Conservation (phyloP, 2,113 vertebrate genomes). For the Rafetus swinhoei region DNA sequence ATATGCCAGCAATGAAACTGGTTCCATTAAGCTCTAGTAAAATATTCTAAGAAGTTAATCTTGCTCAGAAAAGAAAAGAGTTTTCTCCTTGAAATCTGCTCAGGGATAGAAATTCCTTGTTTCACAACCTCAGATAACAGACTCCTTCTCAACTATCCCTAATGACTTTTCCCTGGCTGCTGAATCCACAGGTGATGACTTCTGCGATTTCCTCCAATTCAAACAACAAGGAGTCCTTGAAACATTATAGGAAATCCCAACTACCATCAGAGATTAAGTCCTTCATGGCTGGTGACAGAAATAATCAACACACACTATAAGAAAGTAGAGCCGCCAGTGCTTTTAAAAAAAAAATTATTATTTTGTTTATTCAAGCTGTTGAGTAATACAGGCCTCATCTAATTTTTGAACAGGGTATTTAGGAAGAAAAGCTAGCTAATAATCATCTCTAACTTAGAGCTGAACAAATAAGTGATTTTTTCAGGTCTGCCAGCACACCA, state of each 20-base stretch:
- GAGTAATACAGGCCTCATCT: neutral
- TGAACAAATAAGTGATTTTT: neutral
- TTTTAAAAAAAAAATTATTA: neutral
- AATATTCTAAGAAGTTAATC: neutral
- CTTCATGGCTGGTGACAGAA: neutral
- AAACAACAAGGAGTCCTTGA: neutral
- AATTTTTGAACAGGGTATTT: neutral
- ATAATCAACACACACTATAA: neutral
- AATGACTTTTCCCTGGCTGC: neutral
- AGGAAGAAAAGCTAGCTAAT: neutral
- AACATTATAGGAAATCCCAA: neutral
- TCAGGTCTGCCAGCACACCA: neutral
- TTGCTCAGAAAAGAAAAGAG: neutral
- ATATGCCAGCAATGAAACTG: neutral
- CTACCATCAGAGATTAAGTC: accelerated
- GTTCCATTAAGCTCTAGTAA: accelerated
- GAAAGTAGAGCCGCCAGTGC: neutral
- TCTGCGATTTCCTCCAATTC: neutral
- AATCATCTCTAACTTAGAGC: neutral
- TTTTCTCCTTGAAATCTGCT: neutral
- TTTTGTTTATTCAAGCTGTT: neutral
- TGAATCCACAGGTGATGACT: neutral
- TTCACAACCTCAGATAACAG: neutral
- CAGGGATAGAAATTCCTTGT: neutral
- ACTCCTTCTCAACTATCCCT: accelerated